Percentiles rank a stretch among this genome's conserved stretches.
phyloP scores from a whole-genome alignment of 2,888 invertebrate species.

The Drosophila mercatorum region DNA sequence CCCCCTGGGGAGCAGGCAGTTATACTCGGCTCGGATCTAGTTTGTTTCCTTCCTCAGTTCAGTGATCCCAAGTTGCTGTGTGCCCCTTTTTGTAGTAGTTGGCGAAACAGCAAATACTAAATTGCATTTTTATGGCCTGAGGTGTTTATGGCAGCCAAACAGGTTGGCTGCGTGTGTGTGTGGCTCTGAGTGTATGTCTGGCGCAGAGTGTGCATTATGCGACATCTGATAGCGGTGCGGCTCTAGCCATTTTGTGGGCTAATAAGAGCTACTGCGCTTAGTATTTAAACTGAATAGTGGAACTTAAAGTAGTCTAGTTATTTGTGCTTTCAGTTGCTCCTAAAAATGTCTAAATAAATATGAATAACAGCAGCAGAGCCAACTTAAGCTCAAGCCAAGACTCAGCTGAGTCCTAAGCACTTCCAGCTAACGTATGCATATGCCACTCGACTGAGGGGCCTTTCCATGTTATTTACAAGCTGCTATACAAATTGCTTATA shows the following conservation, averaged over 20 bases:
- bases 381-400: not conserved
- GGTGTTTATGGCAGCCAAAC: constrained; percentile 49
- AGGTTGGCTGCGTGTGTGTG: constrained; percentile 2
- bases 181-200: constrained; percentile 12
- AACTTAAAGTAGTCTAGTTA: not conserved
- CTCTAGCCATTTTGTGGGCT: constrained; percentile 25
- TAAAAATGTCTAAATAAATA: not conserved
- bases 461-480: not conserved
- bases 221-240: constrained; percentile 67
- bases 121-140: constrained; percentile 75
- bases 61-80: constrained; percentile 56
- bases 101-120: constrained; percentile 61
- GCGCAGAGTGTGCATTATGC: constrained; percentile 64
- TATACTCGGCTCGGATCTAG: constrained; percentile 31
- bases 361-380: not conserved
- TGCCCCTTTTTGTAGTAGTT: constrained; percentile 29
- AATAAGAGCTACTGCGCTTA: constrained; percentile 28
- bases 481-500: constrained; percentile 1
- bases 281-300: constrained; percentile 30
- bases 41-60: constrained; percentile 49
- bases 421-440: not conserved
- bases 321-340: not conserved
- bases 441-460: not conserved
- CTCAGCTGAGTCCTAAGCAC: not conserved
- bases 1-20: not conserved